Conservation (phyloP, 2,888 invertebrate species). For the Parnassius apollo region DNA sequence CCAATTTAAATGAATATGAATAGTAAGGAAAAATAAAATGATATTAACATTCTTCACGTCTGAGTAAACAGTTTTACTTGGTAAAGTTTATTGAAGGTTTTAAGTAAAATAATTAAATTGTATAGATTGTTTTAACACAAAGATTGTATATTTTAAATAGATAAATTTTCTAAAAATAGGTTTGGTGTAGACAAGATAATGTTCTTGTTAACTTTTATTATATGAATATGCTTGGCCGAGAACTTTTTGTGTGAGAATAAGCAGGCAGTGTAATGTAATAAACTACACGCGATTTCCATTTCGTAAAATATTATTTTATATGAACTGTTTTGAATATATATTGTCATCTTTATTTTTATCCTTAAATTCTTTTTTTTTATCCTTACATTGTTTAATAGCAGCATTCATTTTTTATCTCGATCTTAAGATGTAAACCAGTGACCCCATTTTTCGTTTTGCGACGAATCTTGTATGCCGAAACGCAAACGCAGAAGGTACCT, state of each 20-base stretch:
- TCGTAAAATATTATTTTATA: neutral
- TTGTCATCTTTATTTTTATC: slow-evolving; percentile 13
- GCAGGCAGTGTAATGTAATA: neutral
- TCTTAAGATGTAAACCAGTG: slow-evolving; percentile 12
- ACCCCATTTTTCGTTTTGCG: slow-evolving; percentile 21
- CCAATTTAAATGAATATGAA: no score
- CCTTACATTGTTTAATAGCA: slow-evolving; percentile 17
- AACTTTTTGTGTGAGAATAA: no score
- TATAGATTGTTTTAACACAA: no score
- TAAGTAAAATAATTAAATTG: no score
- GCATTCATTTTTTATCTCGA: slow-evolving; percentile 12
- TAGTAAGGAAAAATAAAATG: no score
- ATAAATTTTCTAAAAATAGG: no score
- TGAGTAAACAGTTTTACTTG: no score
- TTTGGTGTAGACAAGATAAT: neutral
- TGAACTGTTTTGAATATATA: neutral
- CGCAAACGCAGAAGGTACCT: slow-evolving; percentile 13
- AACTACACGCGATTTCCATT: neutral
- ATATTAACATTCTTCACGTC: no score
- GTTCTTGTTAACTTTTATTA: neutral
- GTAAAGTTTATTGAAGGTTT: no score
- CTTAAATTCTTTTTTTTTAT: slow-evolving; percentile 7
- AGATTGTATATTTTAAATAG: no score
- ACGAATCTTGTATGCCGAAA: slow-evolving; percentile 21
- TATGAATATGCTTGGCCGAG: neutral